phyloP scores from a whole-genome alignment of 1,140 invertebrate genomes.

The Aphelenchoides fujianensis region DNA sequence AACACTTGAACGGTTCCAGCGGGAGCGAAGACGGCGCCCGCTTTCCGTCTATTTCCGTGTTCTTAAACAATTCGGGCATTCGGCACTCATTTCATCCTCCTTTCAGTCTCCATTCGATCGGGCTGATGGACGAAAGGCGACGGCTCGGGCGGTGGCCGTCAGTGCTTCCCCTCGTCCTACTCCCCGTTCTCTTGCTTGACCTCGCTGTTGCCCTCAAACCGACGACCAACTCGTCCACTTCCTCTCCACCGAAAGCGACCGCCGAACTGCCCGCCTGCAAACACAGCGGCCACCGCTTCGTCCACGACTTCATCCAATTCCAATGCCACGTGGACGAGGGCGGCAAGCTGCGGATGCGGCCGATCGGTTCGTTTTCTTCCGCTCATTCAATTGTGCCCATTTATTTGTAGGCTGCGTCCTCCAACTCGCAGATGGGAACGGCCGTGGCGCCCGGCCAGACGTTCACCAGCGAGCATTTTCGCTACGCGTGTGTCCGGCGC shows the following conservation, averaged over 20 bases:
- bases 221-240: too few species aligned
- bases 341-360: background rate
- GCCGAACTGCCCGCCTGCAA: background rate
- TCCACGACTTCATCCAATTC: constrained; percentile 20
- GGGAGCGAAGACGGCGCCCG: too few species aligned
- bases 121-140: too few species aligned
- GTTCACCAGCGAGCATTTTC: constrained; percentile 11
- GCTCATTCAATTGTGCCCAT: too few species aligned
- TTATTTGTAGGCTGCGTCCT: too few species aligned
- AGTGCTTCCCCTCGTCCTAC: background rate
- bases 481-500: constrained; percentile 6
- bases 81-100: too few species aligned
- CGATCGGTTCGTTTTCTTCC: too few species aligned
- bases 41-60: too few species aligned
- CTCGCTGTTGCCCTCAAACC: background rate
- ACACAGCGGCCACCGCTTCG: constrained; percentile 16
- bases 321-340: background rate
- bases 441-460: constrained; percentile 7
- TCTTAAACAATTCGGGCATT: too few species aligned
- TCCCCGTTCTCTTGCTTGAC: too few species aligned
- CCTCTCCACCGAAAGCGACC: background rate
- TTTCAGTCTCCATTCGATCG: too few species aligned
- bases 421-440: constrained; percentile 4
- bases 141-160: background rate
- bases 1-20: too few species aligned